Base-by-base conservation (phyloP, 2,797 vertebrate species). In the Limnodromus scolopaceus region DNA sequence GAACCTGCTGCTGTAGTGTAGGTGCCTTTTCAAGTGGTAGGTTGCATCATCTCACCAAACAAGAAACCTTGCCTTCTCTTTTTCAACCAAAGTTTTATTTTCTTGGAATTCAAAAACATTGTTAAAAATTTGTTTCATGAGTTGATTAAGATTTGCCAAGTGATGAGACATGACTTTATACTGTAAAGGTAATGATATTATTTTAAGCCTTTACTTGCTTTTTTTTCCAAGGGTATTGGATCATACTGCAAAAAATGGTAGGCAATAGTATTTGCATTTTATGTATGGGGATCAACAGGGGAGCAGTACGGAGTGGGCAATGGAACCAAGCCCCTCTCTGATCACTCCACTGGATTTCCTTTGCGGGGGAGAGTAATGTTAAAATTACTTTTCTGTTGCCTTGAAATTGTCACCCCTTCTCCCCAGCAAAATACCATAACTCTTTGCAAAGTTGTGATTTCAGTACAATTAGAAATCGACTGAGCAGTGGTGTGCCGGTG, bases 341-440 rank as follows among this genome's bases (percentile, higher is more conserved):
- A 71, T 75, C 10, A 2, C 16, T 39, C 41, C 18, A 16, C 63
- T 45, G 39, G 10, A 58, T 54, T 61, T 76, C 51, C 27, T 54
- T 38, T 34, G 23, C 1, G 7, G 65, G 41, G 6, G 6, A 54
- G 2, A 49, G 30, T 16, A 18, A 43, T 6, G 10, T 14, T 54
- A 45, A 54, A 30, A 66, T 45, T 3, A 13, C 24, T 65, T 51
- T 43, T 30, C 48, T 34, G 8, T 38, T 1, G 0, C 13, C 17
- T 64, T 36, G 32, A 39, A 36, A 3, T 14, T 78, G 20, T 13
- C 16, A 20, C 53, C 23, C 13, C 10, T 10, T 41, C 2, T 9
- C 13, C 23, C 2, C n/a, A 16, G 2, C 4, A 32, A 41, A 43
- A 10, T 1, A 11, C 11, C 34, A 24, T 15, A 36, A 12, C 36